phyloP scores from a whole-genome alignment of 1,140 invertebrate genomes.

The Halotydeus destructor region DNA sequence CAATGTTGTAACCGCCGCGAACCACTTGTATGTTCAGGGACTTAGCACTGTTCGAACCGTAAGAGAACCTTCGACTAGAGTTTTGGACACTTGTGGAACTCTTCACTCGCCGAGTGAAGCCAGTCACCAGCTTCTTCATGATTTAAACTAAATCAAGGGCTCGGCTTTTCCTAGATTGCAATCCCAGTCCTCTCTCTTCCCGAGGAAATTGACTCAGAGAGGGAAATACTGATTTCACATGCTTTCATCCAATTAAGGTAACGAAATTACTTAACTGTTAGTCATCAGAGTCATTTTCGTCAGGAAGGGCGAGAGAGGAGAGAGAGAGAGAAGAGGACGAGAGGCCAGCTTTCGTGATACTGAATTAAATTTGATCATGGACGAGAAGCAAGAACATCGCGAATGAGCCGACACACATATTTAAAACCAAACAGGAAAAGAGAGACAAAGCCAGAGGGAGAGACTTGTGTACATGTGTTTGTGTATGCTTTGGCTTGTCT shows the following conservation, averaged over 20 bases:
- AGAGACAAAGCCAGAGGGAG: too few species aligned
- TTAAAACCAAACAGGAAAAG: neutral
- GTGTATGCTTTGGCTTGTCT: neutral
- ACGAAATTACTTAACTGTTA: too few species aligned
- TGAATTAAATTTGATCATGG: slow-evolving; percentile 1
- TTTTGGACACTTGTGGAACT: neutral
- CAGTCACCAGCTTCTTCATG: neutral
- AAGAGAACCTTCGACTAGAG: neutral
- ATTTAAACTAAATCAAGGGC: neutral
- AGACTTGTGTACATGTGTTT: too few species aligned
- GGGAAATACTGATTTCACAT: too few species aligned
- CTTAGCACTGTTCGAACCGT: neutral
- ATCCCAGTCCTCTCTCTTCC: neutral
- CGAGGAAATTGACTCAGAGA: neutral
- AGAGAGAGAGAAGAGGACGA: too few species aligned
- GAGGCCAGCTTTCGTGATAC: neutral
- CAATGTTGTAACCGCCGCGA: slow-evolving; percentile 13
- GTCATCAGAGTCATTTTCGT: too few species aligned
- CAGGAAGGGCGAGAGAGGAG: too few species aligned
- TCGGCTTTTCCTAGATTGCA: neutral
- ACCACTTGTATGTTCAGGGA: slow-evolving; percentile 9
- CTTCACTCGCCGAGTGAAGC: neutral
- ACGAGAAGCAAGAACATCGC: neutral
- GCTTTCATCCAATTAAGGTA: too few species aligned
- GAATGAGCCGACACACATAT: neutral